These are phyloP conservation scores for Pomacea canaliculata DNA, from an alignment of 2,888 invertebrate species.

Conservation along the genomic window DNA sequence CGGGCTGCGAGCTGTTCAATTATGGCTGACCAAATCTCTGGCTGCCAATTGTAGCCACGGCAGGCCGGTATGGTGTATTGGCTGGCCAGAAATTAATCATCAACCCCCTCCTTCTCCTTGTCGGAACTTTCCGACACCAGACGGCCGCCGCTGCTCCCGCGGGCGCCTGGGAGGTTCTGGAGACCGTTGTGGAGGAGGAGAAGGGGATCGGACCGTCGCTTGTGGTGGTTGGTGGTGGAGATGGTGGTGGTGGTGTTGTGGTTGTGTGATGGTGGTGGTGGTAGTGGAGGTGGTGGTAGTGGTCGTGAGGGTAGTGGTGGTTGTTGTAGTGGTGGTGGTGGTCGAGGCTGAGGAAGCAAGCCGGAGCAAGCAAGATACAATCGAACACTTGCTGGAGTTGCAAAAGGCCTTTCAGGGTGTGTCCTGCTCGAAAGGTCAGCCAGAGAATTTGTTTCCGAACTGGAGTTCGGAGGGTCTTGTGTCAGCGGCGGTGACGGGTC, in stretches of 20 bases:
- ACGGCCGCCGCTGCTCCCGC: not conserved
- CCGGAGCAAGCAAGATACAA: no score
- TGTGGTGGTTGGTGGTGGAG: no score
- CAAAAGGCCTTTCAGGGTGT: not conserved
- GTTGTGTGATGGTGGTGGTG: no score
- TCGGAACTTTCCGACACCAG: slow-evolving; percentile 16
- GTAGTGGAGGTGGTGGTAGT: no score
- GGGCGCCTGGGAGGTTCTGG: not conserved
- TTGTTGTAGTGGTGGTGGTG: no score
- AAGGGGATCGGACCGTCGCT: not conserved
- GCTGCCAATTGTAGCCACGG: slow-evolving; percentile 18
- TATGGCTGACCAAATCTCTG: not conserved
- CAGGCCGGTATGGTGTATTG: not conserved
- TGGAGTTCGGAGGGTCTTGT: no score
- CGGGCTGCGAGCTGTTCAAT: no score
- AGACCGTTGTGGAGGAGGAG: not conserved
- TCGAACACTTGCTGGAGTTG: not conserved
- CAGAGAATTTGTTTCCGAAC: no score
- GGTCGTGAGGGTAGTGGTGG: no score
- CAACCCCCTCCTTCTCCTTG: not conserved
- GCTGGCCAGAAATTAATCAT: slow-evolving; percentile 21
- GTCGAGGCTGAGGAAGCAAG: no score
- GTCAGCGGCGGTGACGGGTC: no score
- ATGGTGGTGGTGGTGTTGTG: no score
- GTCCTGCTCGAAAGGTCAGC: not conserved